phyloP scores from a whole-genome alignment of 2,113 vertebrate species.

The Ciconia maguari region DNA sequence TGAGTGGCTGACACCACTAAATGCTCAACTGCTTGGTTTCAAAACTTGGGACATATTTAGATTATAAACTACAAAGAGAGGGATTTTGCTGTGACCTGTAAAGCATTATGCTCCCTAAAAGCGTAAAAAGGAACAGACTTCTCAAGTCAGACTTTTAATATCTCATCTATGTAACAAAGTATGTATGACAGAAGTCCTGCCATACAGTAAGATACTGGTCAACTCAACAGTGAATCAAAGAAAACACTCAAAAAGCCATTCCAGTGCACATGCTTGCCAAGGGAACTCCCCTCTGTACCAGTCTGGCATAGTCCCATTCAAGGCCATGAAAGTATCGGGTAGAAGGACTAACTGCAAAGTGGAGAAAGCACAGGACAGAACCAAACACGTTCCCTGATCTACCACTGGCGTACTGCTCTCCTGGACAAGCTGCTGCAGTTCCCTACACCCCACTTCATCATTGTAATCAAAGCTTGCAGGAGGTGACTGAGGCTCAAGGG shows the following conservation, averaged over 20 bases:
- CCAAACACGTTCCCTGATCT: no score
- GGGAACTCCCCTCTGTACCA: neutral
- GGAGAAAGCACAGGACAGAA: neutral
- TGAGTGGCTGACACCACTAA: neutral
- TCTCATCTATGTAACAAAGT: neutral
- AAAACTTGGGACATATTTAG: neutral
- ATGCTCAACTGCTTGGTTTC: neutral
- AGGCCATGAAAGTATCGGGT: neutral
- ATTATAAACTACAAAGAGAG: neutral
- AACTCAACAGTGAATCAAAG: neutral
- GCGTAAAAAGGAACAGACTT: neutral
- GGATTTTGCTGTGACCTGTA: neutral
- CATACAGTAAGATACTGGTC: neutral
- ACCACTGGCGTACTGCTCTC: neutral
- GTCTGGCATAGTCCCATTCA: fast-evolving
- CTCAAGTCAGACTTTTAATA: neutral
- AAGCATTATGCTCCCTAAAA: neutral
- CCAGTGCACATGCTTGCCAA: neutral
- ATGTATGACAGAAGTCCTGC: neutral
- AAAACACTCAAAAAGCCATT: neutral
- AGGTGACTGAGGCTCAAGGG: neutral
- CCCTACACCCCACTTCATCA: neutral
- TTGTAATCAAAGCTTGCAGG: neutral
- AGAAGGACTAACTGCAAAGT: neutral
- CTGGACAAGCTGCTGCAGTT: neutral